Evolutionary conservation across 2,888 invertebrate genomes (phyloP).

Genomic region (Himalopsyche tibetana): DNA sequence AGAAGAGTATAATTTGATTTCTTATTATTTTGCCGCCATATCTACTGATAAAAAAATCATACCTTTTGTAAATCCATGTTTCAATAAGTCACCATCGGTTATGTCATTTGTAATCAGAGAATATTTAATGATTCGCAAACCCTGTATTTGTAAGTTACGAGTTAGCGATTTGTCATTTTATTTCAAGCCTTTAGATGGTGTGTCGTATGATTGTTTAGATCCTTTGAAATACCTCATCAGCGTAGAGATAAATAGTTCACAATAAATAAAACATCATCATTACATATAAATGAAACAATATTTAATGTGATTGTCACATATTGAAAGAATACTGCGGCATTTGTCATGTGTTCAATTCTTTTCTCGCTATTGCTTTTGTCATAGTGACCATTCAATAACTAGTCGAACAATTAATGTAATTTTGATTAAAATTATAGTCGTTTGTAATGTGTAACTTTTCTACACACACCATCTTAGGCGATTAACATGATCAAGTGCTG

Average conservation of each 20-base stretch:
- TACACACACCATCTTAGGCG: slow-evolving; percentile 61
- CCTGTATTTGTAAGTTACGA: slow-evolving; percentile 75
- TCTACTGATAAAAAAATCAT: too few species aligned
- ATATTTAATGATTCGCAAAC: slow-evolving; percentile 66
- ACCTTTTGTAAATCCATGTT: too few species aligned
- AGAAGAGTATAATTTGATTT: too few species aligned
- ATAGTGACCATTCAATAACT: neutral
- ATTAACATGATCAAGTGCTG: slow-evolving; percentile 56
- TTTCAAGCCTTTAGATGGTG: slow-evolving; percentile 56
- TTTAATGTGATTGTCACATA: too few species aligned
- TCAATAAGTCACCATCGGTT: slow-evolving; percentile 15
- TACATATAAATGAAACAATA: neutral
- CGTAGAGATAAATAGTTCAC: neutral
- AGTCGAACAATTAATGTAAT: neutral
- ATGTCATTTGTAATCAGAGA: slow-evolving; percentile 10
- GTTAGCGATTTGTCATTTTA: slow-evolving; percentile 68
- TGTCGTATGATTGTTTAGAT: slow-evolving; percentile 54
- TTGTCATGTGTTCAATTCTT: neutral
- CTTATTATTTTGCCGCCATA: too few species aligned
- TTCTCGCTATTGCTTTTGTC: slow-evolving; percentile 2
- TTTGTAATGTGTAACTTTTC: neutral
- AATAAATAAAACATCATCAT: neutral
- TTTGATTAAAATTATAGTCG: neutral
- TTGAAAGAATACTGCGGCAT: too few species aligned
- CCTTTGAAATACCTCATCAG: neutral